A percentile compares a stretch with the other conserved stretches of the same genome.
Conservation (phyloP, 2,113 vertebrate genomes). For the Parus major region DNA sequence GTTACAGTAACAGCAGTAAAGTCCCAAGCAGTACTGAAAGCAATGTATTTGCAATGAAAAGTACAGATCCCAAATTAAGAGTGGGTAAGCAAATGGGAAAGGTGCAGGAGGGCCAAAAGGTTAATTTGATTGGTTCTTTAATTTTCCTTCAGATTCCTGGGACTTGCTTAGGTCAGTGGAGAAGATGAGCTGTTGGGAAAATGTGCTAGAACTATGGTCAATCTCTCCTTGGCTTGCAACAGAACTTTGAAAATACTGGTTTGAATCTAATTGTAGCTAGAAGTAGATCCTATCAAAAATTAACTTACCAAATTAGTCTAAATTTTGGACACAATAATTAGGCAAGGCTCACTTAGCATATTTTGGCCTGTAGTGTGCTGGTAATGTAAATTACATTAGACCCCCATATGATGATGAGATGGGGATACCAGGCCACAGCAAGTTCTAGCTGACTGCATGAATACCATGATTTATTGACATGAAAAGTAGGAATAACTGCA, state of each 20-base stretch:
- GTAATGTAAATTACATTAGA: background rate
- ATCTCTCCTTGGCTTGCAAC: background rate
- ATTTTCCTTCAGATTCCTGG: background rate
- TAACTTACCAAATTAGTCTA: fast-evolving
- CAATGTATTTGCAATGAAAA: background rate
- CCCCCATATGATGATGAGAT: background rate
- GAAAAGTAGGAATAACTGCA: background rate
- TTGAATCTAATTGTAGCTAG: background rate
- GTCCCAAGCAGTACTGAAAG: background rate
- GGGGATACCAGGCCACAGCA: background rate
- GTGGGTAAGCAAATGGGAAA: background rate
- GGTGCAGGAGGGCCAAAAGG: background rate
- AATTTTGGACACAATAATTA: background rate
- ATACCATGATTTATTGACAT: background rate
- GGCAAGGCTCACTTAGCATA: background rate
- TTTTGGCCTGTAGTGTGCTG: background rate
- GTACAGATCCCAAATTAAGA: background rate
- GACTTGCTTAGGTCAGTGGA: background rate
- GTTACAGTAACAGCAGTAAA: background rate
- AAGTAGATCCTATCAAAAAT: background rate
- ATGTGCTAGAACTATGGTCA: background rate
- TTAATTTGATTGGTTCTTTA: background rate
- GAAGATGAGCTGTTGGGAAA: background rate
- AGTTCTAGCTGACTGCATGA: background rate
- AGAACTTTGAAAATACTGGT: background rate